Evolutionary conservation across 2,113 vertebrate species (phyloP).

Genomic region (Nestor notabilis): DNA sequence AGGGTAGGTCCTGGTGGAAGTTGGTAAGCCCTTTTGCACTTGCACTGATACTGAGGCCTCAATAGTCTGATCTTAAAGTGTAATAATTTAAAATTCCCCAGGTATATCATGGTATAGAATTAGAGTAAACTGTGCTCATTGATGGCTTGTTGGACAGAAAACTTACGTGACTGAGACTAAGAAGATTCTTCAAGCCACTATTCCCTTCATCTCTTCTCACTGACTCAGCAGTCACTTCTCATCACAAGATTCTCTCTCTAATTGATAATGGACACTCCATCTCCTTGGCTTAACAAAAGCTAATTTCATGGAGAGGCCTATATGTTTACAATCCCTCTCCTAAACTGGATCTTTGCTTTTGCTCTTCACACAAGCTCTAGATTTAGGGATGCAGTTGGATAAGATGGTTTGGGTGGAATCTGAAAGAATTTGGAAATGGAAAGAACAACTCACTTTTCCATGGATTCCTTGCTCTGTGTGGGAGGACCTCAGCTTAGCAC

Average conservation of each 20-base stretch:
- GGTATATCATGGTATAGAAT: neutral
- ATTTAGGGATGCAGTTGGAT: neutral
- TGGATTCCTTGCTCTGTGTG: neutral
- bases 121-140: neutral
- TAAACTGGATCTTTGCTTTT: neutral
- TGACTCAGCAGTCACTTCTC: neutral
- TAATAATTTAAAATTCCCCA: neutral
- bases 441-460: neutral
- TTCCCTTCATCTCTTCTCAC: neutral
- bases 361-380: neutral
- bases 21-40: neutral
- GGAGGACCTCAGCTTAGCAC: neutral
- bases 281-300: neutral
- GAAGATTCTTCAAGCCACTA: neutral
- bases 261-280: neutral
- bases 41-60: neutral
- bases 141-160: neutral
- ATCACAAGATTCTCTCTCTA: neutral
- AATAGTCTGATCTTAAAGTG: neutral
- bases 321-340: neutral
- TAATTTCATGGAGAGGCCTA: neutral
- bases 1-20: too few relatives aligned
- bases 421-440: neutral
- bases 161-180: neutral
- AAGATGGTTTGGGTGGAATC: neutral